Base-by-base conservation (phyloP, 2,888 invertebrate genomes). In the Drosophila infuscata region DNA sequence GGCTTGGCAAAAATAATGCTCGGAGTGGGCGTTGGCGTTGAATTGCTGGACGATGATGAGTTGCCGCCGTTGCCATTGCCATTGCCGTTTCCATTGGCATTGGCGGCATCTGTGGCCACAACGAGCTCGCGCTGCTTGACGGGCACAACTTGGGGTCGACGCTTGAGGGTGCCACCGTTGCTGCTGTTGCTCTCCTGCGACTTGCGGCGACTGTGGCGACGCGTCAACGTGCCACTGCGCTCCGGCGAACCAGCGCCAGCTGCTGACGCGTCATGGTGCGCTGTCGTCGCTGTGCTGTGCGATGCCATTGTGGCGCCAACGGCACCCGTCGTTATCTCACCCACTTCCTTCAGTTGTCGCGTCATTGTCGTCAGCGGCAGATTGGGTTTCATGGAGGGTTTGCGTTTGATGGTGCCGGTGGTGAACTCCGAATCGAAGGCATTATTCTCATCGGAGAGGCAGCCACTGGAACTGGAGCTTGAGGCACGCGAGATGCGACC, bases 371-470 rank as follows among this genome's bases (percentile, higher is more conserved):
- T 98, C 76, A 98, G 92, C 0, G 98, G 98, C 57, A 98, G 95
- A 93, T 97, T 98, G 9, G 98, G 98, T 92, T 97, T 97, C 96
- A 97, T 97, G 25, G 97, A 97, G 0, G 98, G 98, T 92, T 98
- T 98, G 53, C 98, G 95, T 92, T 98, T 98, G 71, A 98, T 98
- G 38, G 98, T 98, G 38, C 96, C 96, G 93, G 96, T 96, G 66
- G 96, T 95, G 91, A 96, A 96, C 91, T 96, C 96, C 75, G 96
- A 96, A 91, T 96, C 96, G 84, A 96, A 96, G 25, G 96, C 96
- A 87, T 94, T 95, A 89, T 94, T 94, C 91, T 96, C 96, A 91
- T 97, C 97, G 1, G 96, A 97, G 79, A 97, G 94, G 90, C 97
- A 97, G 29, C 97, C 97, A 89, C 97, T 97, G 32, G 97, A 97